A percentile compares a stretch with the other conserved stretches of the same genome.
These are phyloP conservation scores for Rhinogobius similis DNA, from an alignment of 2,113 vertebrate species.

Conservation along the genomic window DNA sequence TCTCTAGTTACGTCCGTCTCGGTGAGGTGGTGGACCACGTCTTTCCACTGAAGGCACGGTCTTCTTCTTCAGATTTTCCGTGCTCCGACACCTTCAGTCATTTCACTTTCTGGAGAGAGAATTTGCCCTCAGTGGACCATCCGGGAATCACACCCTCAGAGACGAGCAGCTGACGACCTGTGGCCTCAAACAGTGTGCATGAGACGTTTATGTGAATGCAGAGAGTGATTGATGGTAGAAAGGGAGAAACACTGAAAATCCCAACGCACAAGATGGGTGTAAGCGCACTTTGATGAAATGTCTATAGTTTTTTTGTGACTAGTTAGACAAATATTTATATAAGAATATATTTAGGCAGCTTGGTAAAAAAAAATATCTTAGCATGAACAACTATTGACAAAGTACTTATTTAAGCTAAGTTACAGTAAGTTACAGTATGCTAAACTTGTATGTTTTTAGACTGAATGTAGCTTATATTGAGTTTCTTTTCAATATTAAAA, in stretches of 20 bases:
- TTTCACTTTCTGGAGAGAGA: conserved; percentile 96
- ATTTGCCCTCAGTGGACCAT: conserved; percentile 83
- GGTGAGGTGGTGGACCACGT: conserved; percentile 97
- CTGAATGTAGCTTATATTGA: conserved; percentile 9
- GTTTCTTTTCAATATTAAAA: too few species aligned
- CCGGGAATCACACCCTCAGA: conserved; percentile 50
- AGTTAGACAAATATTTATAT: conserved; percentile 24
- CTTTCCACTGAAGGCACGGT: conserved; percentile 88
- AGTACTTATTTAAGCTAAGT: not conserved
- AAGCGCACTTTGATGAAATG: conserved; percentile 50
- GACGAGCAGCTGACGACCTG: conserved; percentile 39
- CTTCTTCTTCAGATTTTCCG: conserved; percentile 91
- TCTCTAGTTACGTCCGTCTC: conserved; percentile 85
- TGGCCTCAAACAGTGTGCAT: conserved; percentile 5
- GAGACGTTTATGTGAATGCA: conserved; percentile 14
- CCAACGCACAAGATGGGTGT: conserved; percentile 44
- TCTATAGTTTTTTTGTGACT: conserved; percentile 14
- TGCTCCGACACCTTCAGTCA: conserved; percentile 95
- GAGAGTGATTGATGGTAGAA: conserved; percentile 29
- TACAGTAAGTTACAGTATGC: not conserved
- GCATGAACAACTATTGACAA: conserved; percentile 12
- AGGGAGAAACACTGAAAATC: conserved; percentile 29
- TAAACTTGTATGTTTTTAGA: conserved; percentile 5
- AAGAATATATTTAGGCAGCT: conserved; percentile 61
- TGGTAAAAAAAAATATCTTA: conserved; percentile 28